Evolutionary conservation across 2,797 vertebrate species (phyloP).

Genomic region (Ataeniobius toweri): DNA sequence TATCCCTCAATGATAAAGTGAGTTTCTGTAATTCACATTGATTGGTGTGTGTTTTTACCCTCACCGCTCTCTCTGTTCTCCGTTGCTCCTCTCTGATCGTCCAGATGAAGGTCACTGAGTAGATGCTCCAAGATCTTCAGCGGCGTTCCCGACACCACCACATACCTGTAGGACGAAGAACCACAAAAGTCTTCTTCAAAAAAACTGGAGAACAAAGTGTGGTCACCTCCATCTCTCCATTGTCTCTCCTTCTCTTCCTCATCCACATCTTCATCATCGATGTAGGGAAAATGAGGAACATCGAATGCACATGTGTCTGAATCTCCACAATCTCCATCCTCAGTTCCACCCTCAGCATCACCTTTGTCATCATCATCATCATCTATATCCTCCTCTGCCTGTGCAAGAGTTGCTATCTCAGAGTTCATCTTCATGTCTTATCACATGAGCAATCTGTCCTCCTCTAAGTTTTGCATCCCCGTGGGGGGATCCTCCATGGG

Average conservation of each 20-base stretch:
- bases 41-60: constrained; percentile 25
- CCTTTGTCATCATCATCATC: constrained; percentile 47
- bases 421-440: constrained; percentile 84
- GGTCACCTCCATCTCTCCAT: constrained; percentile 25
- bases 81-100: constrained; percentile 82
- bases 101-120: constrained; percentile 92
- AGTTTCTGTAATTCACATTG: not conserved
- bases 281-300: constrained; percentile 87
- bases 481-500: constrained; percentile 45
- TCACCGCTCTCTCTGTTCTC: constrained; percentile 92
- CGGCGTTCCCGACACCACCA: constrained; percentile 95
- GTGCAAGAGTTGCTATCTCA: constrained; percentile 73
- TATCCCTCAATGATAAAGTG: not conserved
- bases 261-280: constrained; percentile 63
- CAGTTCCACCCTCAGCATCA: constrained; percentile 33
- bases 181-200: constrained; percentile 80
- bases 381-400: constrained; percentile 78
- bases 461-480: constrained; percentile 41
- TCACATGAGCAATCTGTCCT: constrained; percentile 49
- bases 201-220: constrained; percentile 75
- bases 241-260: constrained; percentile 38
- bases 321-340: constrained; percentile 33
- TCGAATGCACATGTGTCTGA: constrained; percentile 83
- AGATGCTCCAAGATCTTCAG: constrained; percentile 98
- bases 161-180: constrained; percentile 88